phyloP scores from a whole-genome alignment of 2,888 invertebrate species.

The Ichneumon xanthorius region DNA sequence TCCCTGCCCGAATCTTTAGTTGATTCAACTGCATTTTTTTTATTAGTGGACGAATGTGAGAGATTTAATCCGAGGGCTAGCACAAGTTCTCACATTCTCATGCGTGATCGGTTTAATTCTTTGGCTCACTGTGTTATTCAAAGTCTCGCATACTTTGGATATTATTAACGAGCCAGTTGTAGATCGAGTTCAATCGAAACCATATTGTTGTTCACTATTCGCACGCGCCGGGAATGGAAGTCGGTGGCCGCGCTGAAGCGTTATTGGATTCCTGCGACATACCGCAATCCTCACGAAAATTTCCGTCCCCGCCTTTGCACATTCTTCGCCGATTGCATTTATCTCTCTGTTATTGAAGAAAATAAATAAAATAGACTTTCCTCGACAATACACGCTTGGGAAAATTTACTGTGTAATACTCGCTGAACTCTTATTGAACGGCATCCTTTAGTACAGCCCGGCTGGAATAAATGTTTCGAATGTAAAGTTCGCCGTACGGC shows the following conservation, averaged over 20 bases:
- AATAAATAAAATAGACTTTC: not conserved
- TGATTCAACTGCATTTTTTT: no score
- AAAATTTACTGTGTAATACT: not conserved
- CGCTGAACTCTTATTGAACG: no score
- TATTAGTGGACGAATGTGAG: conserved; percentile 11
- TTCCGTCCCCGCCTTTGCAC: conserved; percentile 1
- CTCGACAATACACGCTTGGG: not conserved
- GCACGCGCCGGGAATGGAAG: not conserved
- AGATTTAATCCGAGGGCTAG: not conserved
- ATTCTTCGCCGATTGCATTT: conserved; percentile 47
- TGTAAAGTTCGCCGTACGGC: no score
- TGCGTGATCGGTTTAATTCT: conserved; percentile 19
- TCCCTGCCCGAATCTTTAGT: no score
- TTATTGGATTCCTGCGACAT: conserved; percentile 62
- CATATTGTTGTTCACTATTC: not conserved
- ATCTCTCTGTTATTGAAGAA: not conserved
- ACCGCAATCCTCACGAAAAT: conserved; percentile 35
- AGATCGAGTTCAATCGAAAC: conserved; percentile 16
- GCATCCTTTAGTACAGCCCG: no score
- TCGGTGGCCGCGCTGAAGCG: conserved; percentile 25
- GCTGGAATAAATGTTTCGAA: no score
- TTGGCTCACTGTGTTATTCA: conserved; percentile 4
- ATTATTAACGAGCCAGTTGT: conserved; percentile 23
- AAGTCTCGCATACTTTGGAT: conserved; percentile 13
- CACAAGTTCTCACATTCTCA: not conserved